Percentiles rank a stretch among this genome's conserved stretches.
phyloP scores from a whole-genome alignment of 2,888 invertebrate species.

The Lithophane ornitopus region DNA sequence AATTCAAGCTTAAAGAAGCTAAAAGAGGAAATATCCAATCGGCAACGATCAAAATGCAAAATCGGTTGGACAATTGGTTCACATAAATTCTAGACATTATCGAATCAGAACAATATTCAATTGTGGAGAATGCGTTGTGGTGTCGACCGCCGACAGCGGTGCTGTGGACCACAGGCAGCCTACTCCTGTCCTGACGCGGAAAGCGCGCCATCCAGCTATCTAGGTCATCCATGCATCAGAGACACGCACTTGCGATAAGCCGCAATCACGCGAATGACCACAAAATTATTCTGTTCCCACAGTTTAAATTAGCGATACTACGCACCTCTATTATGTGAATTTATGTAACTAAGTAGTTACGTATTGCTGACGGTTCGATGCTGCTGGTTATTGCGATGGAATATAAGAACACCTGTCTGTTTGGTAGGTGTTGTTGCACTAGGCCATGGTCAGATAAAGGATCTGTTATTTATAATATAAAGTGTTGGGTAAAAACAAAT shows the following conservation, averaged over 20 bases:
- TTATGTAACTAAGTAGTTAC: slow-evolving; percentile 63
- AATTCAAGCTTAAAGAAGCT: neutral
- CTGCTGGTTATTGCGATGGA: slow-evolving; percentile 35
- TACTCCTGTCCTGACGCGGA: slow-evolving; percentile 55
- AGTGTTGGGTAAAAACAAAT: slow-evolving; percentile 13
- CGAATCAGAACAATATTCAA: slow-evolving; percentile 34
- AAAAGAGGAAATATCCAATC: slow-evolving; percentile 16
- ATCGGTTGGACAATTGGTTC: slow-evolving; percentile 23
- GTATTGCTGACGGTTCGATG: slow-evolving; percentile 35
- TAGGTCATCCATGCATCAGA: slow-evolving; percentile 63
- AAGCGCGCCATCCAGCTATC: slow-evolving; percentile 56
- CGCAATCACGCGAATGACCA: slow-evolving; percentile 62
- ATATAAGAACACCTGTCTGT: slow-evolving; percentile 35
- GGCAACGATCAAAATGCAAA: slow-evolving; percentile 14
- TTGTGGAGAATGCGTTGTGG: slow-evolving; percentile 46
- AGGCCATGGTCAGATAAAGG: slow-evolving; percentile 51
- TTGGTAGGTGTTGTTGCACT: slow-evolving; percentile 9
- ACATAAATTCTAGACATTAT: slow-evolving; percentile 37
- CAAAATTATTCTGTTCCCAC: slow-evolving; percentile 69
- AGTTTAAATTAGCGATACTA: slow-evolving; percentile 66
- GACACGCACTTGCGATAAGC: slow-evolving; percentile 54
- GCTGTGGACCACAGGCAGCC: slow-evolving; percentile 29
- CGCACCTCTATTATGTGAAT: slow-evolving; percentile 46
- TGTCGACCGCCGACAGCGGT: slow-evolving; percentile 16
- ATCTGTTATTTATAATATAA: slow-evolving; percentile 2